phyloP scores from a whole-genome alignment of 2,888 invertebrate species.

The Ophion ventricosus region DNA sequence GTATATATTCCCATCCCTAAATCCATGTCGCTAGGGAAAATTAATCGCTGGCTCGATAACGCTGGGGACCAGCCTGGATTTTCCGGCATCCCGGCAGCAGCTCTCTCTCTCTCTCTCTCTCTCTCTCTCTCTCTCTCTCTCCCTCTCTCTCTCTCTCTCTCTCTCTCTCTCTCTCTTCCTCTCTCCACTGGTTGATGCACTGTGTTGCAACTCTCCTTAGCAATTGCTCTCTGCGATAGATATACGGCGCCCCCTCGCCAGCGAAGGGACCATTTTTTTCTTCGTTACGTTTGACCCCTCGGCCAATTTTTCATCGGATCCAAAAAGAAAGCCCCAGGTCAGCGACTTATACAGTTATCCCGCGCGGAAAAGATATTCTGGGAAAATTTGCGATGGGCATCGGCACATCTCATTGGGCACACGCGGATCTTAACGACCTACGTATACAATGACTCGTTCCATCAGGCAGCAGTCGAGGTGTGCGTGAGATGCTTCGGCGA shows the following conservation, averaged over 20 bases:
- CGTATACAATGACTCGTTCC: neutral
- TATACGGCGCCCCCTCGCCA: conserved; percentile 14
- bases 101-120: conserved; percentile 23
- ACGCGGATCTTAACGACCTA: neutral
- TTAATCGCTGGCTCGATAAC: conserved; percentile 75
- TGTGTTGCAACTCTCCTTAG: conserved; percentile 45
- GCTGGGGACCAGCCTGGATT: conserved; percentile 68
- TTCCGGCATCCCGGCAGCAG: conserved; percentile 64
- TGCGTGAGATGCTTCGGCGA: neutral
- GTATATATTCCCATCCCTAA: conserved; percentile 65
- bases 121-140: conserved; percentile 23
- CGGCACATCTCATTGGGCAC: conserved; percentile 6
- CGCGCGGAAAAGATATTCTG: conserved; percentile 49
- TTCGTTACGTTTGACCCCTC: conserved; percentile 59
- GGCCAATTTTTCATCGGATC: conserved; percentile 63
- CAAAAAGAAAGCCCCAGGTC: conserved; percentile 55
- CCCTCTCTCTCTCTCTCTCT: conserved; percentile 23
- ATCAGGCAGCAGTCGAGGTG: neutral
- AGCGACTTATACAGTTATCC: conserved; percentile 25
- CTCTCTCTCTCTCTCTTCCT: conserved; percentile 30
- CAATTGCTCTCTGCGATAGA: conserved; percentile 34
- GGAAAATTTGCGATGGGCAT: conserved; percentile 38
- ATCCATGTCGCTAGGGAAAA: conserved; percentile 73
- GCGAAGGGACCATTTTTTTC: conserved; percentile 42
- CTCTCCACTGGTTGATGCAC: conserved; percentile 19